phyloP scores from a whole-genome alignment of 1,140 invertebrate species.

The Thalassaphorura encarpata region DNA sequence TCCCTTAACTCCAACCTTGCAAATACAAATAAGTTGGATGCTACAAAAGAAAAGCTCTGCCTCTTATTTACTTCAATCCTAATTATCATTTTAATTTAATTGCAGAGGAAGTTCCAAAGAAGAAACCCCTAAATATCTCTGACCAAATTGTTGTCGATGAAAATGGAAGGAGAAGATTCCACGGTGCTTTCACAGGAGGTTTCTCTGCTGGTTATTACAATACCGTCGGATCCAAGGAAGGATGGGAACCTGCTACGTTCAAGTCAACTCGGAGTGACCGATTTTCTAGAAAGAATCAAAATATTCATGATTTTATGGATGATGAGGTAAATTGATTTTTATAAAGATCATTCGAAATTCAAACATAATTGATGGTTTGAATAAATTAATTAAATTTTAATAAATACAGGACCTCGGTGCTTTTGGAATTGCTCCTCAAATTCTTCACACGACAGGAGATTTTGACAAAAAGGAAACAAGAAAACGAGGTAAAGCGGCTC shows the following conservation, averaged over 20 bases:
- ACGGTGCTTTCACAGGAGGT: slow-evolving; percentile 98
- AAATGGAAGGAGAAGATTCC: slow-evolving; percentile 82
- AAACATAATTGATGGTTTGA: no score
- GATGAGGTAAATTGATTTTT: slow-evolving; percentile 56
- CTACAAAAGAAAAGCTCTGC: no score
- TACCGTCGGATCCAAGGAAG: slow-evolving; percentile 89
- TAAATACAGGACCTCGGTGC: slow-evolving; percentile 67
- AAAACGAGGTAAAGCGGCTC: slow-evolving; percentile 31
- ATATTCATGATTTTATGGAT: slow-evolving; percentile 96
- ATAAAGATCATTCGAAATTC: not conserved
- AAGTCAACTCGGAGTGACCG: slow-evolving; percentile 74
- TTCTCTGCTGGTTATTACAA: slow-evolving; percentile 98
- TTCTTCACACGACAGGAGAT: slow-evolving; percentile 62
- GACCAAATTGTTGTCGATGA: slow-evolving; percentile 86
- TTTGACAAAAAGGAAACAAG: slow-evolving; percentile 47
- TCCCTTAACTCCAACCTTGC: no score
- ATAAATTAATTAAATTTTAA: not conserved
- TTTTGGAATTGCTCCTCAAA: slow-evolving; percentile 88
- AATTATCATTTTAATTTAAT: not conserved
- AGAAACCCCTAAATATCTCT: slow-evolving; percentile 69
- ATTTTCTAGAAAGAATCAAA: slow-evolving; percentile 44
- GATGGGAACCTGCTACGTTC: slow-evolving; percentile 84
- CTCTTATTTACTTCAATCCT: not conserved
- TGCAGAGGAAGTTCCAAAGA: slow-evolving; percentile 62
- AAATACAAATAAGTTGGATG: no score